These are phyloP conservation scores for Drosophila phalerata DNA, from an alignment of 2,888 invertebrate genomes.

Conservation along the genomic window DNA sequence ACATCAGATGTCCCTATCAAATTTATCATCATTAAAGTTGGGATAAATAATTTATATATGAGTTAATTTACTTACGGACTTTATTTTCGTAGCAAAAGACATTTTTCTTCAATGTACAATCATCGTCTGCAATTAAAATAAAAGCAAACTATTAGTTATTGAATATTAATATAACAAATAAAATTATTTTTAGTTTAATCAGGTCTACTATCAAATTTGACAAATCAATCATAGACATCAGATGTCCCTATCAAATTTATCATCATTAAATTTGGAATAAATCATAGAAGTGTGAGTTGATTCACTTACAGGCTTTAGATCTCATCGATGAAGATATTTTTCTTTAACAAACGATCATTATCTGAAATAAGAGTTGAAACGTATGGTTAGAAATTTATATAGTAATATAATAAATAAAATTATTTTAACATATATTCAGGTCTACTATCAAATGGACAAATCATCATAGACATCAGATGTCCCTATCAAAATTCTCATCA, in stretches of 20 bases:
- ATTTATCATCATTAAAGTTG: constrained; percentile 45
- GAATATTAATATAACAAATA: neutral
- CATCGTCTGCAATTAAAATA: neutral
- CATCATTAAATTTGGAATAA: constrained; percentile 31
- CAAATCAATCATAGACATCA: constrained; percentile 53
- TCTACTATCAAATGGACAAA: constrained; percentile 31
- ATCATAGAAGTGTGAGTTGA: neutral
- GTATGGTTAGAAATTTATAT: neutral
- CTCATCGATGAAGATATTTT: too few species aligned
- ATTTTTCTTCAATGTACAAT: neutral
- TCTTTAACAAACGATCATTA: too few species aligned
- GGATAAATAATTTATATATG: neutral
- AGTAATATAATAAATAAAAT: neutral
- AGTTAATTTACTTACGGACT: neutral
- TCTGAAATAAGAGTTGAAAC: constrained; percentile 1
- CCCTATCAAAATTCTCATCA: constrained; percentile 55
- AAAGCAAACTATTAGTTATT: neutral
- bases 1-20: constrained; percentile 63
- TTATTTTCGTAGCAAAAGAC: neutral
- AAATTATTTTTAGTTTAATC: neutral
- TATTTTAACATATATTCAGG: neutral
- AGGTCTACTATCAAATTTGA: constrained; percentile 27
- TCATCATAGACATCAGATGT: constrained; percentile 57
- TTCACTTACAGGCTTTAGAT: neutral
- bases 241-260: constrained; percentile 54